phyloP scores from a whole-genome alignment of 2,797 vertebrate species.

The Pogonophryne albipinna region DNA sequence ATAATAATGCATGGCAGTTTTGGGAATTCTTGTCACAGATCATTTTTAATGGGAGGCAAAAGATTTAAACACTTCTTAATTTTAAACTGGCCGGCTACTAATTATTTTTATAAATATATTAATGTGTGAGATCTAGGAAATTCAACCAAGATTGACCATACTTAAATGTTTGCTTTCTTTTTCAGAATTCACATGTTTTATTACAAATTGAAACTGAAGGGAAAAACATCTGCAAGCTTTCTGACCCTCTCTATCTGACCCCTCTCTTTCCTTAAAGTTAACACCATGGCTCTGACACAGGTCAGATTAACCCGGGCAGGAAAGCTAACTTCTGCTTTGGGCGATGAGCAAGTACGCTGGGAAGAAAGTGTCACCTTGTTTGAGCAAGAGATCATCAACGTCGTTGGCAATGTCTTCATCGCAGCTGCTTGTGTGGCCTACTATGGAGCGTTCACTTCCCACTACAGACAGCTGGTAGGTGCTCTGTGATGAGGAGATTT shows the following conservation, averaged over 20 bases:
- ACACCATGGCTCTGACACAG: slow-evolving; percentile 87
- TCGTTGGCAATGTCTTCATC: slow-evolving; percentile 90
- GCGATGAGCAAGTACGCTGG: slow-evolving; percentile 89
- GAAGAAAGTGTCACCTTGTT: slow-evolving; percentile 87
- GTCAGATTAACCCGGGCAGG: slow-evolving; percentile 85
- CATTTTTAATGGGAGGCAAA: no score
- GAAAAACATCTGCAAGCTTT: neutral
- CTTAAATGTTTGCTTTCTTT: neutral
- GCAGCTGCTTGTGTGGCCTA: slow-evolving; percentile 90
- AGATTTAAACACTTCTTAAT: neutral
- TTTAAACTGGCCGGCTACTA: neutral
- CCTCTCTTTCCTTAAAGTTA: slow-evolving; percentile 68
- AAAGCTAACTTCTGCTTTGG: slow-evolving; percentile 87
- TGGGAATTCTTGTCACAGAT: no score
- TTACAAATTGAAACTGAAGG: neutral
- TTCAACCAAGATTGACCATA: neutral
- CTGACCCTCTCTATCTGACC: neutral
- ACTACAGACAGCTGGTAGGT: slow-evolving; percentile 85
- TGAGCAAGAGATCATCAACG: slow-evolving; percentile 86
- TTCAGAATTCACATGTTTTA: neutral
- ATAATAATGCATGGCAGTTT: no score
- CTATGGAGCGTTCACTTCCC: slow-evolving; percentile 89
- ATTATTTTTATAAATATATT: neutral
- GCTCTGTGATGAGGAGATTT: neutral
- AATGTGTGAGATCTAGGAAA: neutral